These are phyloP conservation scores for Psilopogon haemacephalus DNA, from an alignment of 2,113 vertebrate genomes.

Conservation along the genomic window DNA sequence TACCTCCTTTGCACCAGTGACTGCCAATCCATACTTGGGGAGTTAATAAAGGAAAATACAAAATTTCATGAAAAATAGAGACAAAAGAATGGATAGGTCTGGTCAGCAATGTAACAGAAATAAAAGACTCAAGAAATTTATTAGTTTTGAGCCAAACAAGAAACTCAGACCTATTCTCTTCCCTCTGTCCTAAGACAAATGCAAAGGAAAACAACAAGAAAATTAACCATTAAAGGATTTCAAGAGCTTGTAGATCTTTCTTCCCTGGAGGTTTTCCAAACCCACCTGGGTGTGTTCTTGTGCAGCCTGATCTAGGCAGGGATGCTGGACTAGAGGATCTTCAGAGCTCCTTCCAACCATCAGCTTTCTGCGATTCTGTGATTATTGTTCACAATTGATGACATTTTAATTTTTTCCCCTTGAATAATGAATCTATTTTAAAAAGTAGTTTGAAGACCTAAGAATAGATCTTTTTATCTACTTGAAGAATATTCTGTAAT, in stretches of 20 bases:
- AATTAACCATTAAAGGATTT: not conserved
- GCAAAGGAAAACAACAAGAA: not conserved
- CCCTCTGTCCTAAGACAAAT: not conserved
- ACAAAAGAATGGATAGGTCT: not conserved
- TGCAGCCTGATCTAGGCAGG: too few species aligned
- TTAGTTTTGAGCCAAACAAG: not conserved
- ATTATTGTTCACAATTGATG: too few species aligned
- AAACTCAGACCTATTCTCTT: not conserved
- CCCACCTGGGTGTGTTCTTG: too few species aligned
- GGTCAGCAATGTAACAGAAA: not conserved
- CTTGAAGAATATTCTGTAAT: not conserved
- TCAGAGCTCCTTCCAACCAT: too few species aligned
- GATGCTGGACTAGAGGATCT: too few species aligned
- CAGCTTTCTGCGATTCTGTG: too few species aligned
- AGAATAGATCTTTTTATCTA: not conserved
- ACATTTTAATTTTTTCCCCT: too few species aligned
- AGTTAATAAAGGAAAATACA: not conserved
- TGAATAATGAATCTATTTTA: not conserved
- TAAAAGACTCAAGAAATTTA: not conserved
- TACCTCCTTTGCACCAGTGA: not conserved
- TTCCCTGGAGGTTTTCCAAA: too few species aligned
- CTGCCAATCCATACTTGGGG: too few species aligned
- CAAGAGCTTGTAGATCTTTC: too few species aligned
- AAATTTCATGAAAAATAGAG: not conserved
- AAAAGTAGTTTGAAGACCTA: not conserved